Base-by-base conservation (phyloP, 1,140 invertebrate genomes). In the Linepithema humile region DNA sequence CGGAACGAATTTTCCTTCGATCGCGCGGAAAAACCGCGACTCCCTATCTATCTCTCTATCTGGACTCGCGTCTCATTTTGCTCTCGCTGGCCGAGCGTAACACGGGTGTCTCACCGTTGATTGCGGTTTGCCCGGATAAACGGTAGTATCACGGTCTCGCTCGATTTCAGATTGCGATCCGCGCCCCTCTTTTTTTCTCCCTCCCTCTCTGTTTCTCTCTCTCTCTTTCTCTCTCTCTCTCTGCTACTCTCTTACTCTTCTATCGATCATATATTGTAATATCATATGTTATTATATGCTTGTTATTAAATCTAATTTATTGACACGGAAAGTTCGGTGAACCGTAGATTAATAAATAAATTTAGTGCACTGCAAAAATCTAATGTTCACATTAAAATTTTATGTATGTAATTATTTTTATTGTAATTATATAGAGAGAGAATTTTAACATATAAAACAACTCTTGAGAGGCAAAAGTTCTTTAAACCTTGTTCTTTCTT, bases 1-100 rank as follows among this genome's bases (percentile, higher is more conserved):
- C 77, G 77, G 57, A 85, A 70, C 83, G 55, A 85, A 85, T 85
- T 64, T 69, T n/a, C 53, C 20, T 15, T 60, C 50, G 50, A 60
- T 64, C 57, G 59, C n/a, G 15, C 35, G 26, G 43, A 64, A 55
- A 64, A 77, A 29, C 60, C 15, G 26, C 78, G 50, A 2, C 3
- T 29, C 38, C 64, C 55, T n/a, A 3, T 10, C 12, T 59, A 53
- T 38, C 48, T 23, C 40, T 43, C 35, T 74, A 57, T 77, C n/a
- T 48, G 35, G 35, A 53, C 5, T 20, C 55, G 53, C 17, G 38
- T 38, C 26, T 83, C 23, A 40, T 53, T 83, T 77, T 83, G 35
- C 73, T 83, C 48, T 35, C 35, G 26, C 65, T 82, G 10, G 50
- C 26, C 65, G 75, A 69, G 75, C 35, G 75, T 70, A 80, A 80